Percentiles rank a stretch among this genome's conserved stretches.
phyloP scores from a whole-genome alignment of 2,888 invertebrate genomes.

The Oasisia sp. region DNA sequence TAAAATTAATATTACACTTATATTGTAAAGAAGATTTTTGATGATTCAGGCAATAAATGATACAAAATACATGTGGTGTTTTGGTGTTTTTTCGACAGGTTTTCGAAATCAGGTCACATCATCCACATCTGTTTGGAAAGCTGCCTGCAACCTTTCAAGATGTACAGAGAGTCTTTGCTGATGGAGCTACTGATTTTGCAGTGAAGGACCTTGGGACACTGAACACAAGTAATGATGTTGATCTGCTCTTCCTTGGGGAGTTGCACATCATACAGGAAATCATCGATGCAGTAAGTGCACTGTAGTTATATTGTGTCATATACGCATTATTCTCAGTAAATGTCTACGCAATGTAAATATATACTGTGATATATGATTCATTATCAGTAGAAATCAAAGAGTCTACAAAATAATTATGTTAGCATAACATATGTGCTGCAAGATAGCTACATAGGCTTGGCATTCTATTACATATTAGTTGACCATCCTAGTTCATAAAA shows the following conservation, averaged over 20 bases:
- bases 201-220: slow-evolving; percentile 43
- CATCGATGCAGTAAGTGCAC: slow-evolving; percentile 52
- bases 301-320: neutral
- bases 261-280: slow-evolving; percentile 57
- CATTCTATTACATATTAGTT: neutral
- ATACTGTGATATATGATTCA: neutral
- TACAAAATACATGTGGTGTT: slow-evolving; percentile 25
- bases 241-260: slow-evolving; percentile 56
- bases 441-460: neutral
- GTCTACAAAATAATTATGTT: too few species aligned
- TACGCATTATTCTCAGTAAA: neutral
- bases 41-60: neutral
- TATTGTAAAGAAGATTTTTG: neutral
- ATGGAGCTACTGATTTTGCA: neutral
- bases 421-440: neutral
- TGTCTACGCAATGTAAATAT: slow-evolving; percentile 7
- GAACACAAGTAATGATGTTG: slow-evolving; percentile 50
- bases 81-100: slow-evolving; percentile 46
- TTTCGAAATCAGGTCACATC: slow-evolving; percentile 55
- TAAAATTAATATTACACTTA: neutral
- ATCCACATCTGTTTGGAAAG: slow-evolving; percentile 51
- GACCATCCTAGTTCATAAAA: neutral
- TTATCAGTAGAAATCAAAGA: too few species aligned
- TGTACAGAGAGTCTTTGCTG: neutral
- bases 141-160: slow-evolving; percentile 52